Evolutionary conservation across 2,113 vertebrate species (phyloP), one percentile per base, ranked within the genome.

Genomic region (Irena cyanogastra): DNA sequence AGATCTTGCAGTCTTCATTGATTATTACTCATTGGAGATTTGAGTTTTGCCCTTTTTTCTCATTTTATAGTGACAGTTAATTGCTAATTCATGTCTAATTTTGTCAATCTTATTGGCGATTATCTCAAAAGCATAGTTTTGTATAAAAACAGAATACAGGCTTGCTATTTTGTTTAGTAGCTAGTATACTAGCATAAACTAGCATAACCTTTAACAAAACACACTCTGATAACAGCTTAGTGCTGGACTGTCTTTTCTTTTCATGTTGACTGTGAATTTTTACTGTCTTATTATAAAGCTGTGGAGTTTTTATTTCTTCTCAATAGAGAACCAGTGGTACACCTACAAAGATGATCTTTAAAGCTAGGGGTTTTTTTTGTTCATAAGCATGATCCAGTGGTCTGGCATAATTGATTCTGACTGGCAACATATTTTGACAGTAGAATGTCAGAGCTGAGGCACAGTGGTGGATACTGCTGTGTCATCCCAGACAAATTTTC

Each of bases 91-190:
- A 22, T 66, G 7, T 66, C 31, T 65, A 30, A 35, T 57, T 77
- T 71, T 45, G 15, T 50, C 0, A 1, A 30, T 10, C 1, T 53
- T 60, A 31, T 2, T 24, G 3, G 7, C 23, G 11, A 56, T 45
- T 42, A 42, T 81, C 27, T 90, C 33, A 59, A 26, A 72, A 83
- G 39, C 6, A 72, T 33, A n/a, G 6, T 84, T 78, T 13, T 37
- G 5, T 52, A 42, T 23, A 31, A 69, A 81, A 60, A 12, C 27
- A 60, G 26, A 76, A 56, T 61, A 35, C 9, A 60, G 17, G 41
- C 20, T 44, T 87, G 22, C 9, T 77, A 4, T 69, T 95, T 79
- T 60, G 3, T 50, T 12, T 68, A 49, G 9, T 14, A 4, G 39
- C 49, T 41, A 64, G 23, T 33, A 12, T 49, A 11, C 31, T 79